Base-by-base conservation (phyloP, 2,113 vertebrate species). In the Heteronetta atricapilla region DNA sequence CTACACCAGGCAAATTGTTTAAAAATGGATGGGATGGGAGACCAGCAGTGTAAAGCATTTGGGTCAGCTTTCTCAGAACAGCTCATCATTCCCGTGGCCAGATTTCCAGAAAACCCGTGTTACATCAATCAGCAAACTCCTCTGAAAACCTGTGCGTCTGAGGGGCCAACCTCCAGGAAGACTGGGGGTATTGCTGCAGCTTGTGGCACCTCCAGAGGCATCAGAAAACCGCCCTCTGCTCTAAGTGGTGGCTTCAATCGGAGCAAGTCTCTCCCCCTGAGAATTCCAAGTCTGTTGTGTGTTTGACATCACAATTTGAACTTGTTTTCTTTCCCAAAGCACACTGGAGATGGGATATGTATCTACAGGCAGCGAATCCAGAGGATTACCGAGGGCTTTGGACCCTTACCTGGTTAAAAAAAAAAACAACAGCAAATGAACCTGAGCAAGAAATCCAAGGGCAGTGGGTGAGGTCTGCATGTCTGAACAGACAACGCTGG, bases 261-360 rank as follows among this genome's bases (percentile, higher is more conserved):
- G 42, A 72, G 19, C 31, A 77, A 52, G 67, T 44, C 34, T 83
- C 14, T n/a, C 7, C 5, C 11, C 4, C 8, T 0, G 0, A 38
- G 75, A 53, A 64, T 33, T 67, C 59, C 28, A 78, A n/a, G 33
- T 53, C 20, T 84, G 16, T 38, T 72, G 33, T 26, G 52, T 16
- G 73, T 26, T 44, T 42, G 79, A 19, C 48, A 72, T 21, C 34
- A 63, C 81, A 75, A 70, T 62, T 17, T 52, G 50, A 92, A 81
- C 6, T 4, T 36, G 12, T 31, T 66, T n/a, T 3, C 2, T 62
- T 86, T 73, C 59, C 74, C 59, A 93, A 64, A 66, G 29, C 19
- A 40, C 19, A 20, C 29, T 40, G 58, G 16, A 95, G 29, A 23
- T 21, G 31, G 10, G 7, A 5, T 7, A 62, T 1, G 19, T 14